phyloP scores from a whole-genome alignment of 2,888 invertebrate genomes.

The Chesias legatella region DNA sequence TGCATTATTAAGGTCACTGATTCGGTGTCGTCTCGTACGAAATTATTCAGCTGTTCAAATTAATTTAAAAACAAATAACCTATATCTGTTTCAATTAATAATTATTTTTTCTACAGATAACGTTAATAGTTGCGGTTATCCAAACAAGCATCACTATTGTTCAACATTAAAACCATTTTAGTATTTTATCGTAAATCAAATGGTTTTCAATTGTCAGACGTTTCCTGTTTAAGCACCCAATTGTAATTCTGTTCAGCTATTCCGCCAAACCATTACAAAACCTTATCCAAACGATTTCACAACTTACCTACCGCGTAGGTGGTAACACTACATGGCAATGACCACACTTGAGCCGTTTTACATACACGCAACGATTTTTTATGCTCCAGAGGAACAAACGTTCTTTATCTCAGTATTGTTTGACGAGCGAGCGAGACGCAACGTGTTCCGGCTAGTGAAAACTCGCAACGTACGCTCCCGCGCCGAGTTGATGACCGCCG shows the following conservation, averaged over 20 bases:
- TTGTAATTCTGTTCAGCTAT: conserved; percentile 38
- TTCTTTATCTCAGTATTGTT: conserved; percentile 42
- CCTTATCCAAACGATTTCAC: conserved; percentile 33
- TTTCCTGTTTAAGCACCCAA: conserved; percentile 35
- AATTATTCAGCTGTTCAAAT: not conserved
- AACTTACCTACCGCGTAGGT: conserved; percentile 25
- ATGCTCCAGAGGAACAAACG: conserved; percentile 36
- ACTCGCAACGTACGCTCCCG: conserved; percentile 57
- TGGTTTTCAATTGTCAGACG: conserved; percentile 33
- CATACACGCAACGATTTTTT: conserved; percentile 33
- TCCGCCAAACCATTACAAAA: conserved; percentile 13
- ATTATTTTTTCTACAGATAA: conserved; percentile 3
- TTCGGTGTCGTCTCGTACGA: conserved; percentile 2
- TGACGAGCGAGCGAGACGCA: conserved; percentile 43
- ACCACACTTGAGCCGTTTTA: conserved; percentile 38
- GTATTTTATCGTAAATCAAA: conserved; percentile 34
- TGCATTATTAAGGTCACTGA: conserved; percentile 14
- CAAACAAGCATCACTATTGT: conserved; percentile 27
- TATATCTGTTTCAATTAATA: no score
- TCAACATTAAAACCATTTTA: not conserved
- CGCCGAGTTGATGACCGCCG: conserved; percentile 75
- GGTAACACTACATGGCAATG: conserved; percentile 33
- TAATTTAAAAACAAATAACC: not conserved
- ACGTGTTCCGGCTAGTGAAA: conserved; percentile 46
- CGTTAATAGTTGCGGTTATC: conserved; percentile 6